Evolutionary conservation across 2,113 vertebrate species (phyloP), one percentile per base, ranked within the genome.

Genomic region (Gymnocephalus cernua): DNA sequence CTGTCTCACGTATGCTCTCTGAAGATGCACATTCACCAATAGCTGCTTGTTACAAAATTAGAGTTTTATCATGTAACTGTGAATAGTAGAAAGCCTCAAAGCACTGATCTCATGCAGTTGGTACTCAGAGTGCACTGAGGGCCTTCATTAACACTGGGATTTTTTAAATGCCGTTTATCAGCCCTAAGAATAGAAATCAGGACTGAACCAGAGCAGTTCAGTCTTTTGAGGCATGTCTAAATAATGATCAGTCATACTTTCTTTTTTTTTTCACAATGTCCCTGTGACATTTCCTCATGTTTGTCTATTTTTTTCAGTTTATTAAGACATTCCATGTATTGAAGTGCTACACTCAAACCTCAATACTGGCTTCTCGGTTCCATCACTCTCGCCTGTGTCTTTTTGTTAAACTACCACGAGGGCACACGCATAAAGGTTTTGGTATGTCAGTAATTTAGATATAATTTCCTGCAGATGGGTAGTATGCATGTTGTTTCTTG

Each of bases 391-490:
- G 19, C 32, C 23, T 57, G 72, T 75, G 38, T 47, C n/a, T 38
- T 47, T 32, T 44, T 58, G 50, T 25, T 56, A 57, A 44, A 19
- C 69, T 25, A 68, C 87, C 90, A 91, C 85, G 83, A 78, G 78
- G 90, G 81, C 85, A 65, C n/a, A 82, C 70, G n/a, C 29, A 62
- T 25, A 32, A 66, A 47, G 29, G 19, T 53, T 79, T 73, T 41
- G 11, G 4, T 38, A 15, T 25, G 25, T 25, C 11, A 64, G 8
- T 54, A 47, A 67, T 69, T 57, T 38, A 8, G 9, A 16, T 35
- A 3, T 7, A 19, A 16, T 3, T 44, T 64, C 41, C 16, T 21
- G 58, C 15, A 27, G 7, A 54, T 45, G 56, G 67, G 29, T 47
- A 21, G 4, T 51, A 15, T 73, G 15, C 3, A 50, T 61, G 4